Percentiles rank a stretch among this genome's conserved stretches.
These are phyloP conservation scores for Tragelaphus buxtoni DNA, from an alignment of 2,113 vertebrate genomes.

Conservation along the genomic window DNA sequence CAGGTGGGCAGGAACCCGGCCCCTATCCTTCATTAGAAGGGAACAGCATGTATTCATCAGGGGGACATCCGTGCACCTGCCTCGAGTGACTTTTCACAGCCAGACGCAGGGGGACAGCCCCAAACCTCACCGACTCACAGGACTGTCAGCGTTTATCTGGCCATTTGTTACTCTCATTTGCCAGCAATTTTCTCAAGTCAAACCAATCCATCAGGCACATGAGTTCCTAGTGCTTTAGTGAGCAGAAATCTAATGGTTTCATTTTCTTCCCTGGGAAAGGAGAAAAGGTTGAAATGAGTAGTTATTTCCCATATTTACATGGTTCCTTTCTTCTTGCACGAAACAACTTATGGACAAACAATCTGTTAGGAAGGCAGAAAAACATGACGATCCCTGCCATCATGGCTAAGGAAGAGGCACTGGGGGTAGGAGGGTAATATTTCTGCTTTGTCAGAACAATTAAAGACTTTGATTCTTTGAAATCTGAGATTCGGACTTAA, in stretches of 20 bases:
- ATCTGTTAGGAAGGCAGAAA: neutral
- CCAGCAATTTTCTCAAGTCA: slow-evolving; percentile 20
- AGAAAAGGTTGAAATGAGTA: neutral
- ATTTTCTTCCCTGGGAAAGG: neutral
- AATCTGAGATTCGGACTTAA: neutral
- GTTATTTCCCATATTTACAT: neutral
- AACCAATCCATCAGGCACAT: neutral
- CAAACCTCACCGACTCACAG: neutral
- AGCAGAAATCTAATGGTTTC: neutral
- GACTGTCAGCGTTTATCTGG: neutral
- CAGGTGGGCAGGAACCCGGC: neutral
- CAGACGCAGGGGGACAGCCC: neutral
- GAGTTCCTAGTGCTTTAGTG: neutral
- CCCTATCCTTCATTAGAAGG: neutral
- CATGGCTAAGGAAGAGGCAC: neutral
- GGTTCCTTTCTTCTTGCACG: neutral
- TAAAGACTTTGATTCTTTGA: neutral
- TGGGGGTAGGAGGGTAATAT: too few species aligned
- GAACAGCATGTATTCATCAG: neutral
- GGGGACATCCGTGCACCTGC: neutral
- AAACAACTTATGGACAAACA: neutral
- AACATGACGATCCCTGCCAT: neutral
- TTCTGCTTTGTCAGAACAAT: neutral
- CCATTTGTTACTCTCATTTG: neutral
- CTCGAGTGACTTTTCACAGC: neutral